Percentiles rank a stretch among this genome's conserved stretches.
phyloP scores from a whole-genome alignment of 2,888 invertebrate species.

The Trichogramma evanescens region DNA sequence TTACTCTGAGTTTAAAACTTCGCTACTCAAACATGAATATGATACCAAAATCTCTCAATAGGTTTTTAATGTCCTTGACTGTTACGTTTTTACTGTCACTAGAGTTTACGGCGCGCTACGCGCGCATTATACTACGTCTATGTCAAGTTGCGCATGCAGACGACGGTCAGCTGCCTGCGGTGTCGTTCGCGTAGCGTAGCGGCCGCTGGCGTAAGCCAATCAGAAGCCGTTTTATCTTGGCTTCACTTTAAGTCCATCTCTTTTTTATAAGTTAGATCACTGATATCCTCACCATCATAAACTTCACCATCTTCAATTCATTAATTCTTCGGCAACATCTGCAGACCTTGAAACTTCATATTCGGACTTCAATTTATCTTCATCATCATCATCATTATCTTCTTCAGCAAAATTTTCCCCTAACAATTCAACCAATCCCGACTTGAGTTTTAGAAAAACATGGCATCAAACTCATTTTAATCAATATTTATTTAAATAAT shows the following conservation, averaged over 20 bases:
- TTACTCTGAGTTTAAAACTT: too few relatives aligned
- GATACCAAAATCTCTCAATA: slow-evolving; percentile 61
- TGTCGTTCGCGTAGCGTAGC: too few relatives aligned
- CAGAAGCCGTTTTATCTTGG: too few relatives aligned
- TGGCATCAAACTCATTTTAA: slow-evolving; percentile 25
- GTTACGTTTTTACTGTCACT: slow-evolving; percentile 47
- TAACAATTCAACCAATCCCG: slow-evolving; percentile 31
- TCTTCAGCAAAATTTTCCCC: slow-evolving; percentile 29
- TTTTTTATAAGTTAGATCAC: too few relatives aligned
- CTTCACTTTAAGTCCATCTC: too few relatives aligned
- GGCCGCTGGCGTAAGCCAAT: too few relatives aligned
- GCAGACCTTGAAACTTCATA: slow-evolving; percentile 17
- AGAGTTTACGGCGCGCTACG: too few relatives aligned
- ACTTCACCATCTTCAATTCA: slow-evolving; percentile 6
- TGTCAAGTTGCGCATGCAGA: too few relatives aligned
- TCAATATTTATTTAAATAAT: slow-evolving; percentile 13
- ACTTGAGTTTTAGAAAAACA: slow-evolving; percentile 6
- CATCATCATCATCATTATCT: slow-evolving; percentile 26
- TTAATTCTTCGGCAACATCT: slow-evolving; percentile 2
- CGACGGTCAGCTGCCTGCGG: too few relatives aligned
- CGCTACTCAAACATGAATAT: slow-evolving; percentile 62
- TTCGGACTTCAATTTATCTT: slow-evolving; percentile 25
- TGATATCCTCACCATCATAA: slow-evolving; percentile 30
- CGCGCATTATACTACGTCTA: too few relatives aligned
- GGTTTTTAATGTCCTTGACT: slow-evolving; percentile 53